Evolutionary conservation across 92 coral and sea anemone genomes (phyloP).

Genomic region (Heliopora coerulea): DNA sequence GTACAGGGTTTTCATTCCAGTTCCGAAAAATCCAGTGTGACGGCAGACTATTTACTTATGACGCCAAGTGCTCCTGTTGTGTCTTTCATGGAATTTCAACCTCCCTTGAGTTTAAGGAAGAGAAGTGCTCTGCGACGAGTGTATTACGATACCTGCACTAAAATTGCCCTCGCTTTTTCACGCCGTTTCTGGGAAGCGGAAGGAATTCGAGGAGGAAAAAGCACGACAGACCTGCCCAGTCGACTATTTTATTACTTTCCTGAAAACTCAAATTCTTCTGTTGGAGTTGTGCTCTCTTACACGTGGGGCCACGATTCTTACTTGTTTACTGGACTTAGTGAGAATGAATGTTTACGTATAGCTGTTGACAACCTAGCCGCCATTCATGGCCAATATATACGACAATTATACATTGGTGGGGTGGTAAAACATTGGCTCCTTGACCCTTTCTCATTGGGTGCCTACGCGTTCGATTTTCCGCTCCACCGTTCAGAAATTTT

Average conservation of each 20-base stretch:
- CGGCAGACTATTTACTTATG: slow-evolving; percentile 2
- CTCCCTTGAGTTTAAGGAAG: slow-evolving; percentile 7
- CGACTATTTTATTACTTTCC: slow-evolving; percentile 43
- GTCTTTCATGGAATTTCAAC: slow-evolving; percentile 2
- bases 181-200: slow-evolving; percentile 48
- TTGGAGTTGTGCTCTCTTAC: slow-evolving; percentile 6
- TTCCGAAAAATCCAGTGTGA: neutral
- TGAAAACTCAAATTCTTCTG: neutral
- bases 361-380: slow-evolving; percentile 8
- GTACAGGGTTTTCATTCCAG: neutral
- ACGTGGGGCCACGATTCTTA: slow-evolving; percentile 10
- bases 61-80: slow-evolving; percentile 4
- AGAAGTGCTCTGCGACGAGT: neutral
- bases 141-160: neutral
- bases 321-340: neutral
- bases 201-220: slow-evolving; percentile 45
- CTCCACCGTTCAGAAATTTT: neutral
- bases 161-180: slow-evolving; percentile 10
- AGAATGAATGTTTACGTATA: slow-evolving; percentile 13
- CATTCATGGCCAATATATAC: slow-evolving; percentile 17
- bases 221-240: slow-evolving; percentile 50
- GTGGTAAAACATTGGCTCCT: slow-evolving; percentile 11
- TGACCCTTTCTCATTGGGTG: slow-evolving; percentile 1
- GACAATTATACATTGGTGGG: neutral
- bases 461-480: neutral